Base-by-base conservation (phyloP, 1,140 invertebrate genomes). In the Medauroidea extradentata region DNA sequence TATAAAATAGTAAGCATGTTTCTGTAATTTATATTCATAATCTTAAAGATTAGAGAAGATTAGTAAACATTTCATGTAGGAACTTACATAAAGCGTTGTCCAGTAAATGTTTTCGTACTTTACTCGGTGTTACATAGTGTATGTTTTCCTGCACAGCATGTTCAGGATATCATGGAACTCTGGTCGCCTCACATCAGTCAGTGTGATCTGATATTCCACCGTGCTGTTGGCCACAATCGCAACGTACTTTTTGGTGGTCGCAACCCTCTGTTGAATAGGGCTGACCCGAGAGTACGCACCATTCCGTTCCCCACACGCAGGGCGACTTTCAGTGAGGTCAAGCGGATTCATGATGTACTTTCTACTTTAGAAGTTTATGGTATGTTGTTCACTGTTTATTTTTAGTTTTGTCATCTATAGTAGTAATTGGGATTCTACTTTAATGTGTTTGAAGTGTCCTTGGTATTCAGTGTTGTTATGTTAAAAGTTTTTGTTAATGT, bases 291-390 rank as follows among this genome's bases (percentile, higher is more conserved):
- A 56, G 72, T 94, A 11, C 74, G 90, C 68, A 82, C 79, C 39
- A 81, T 95, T 62, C 92, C 93, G 5, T 93, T 96, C 73, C 84
- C 88, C 1, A 94, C 92, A 0, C 79, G 85, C 63, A 79, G 90
- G 65, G 87, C 93, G 3, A 93, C 89, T 1, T 90, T 86, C 64
- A 88, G 82, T 53, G 92, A 94, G 79, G 83, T 92, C 0, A 81
- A 87, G 70, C 78, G 90, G 56, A 88, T 92, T 1, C 84, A 90
- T 68, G 79, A 83, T 39, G 77, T 87, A 53, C 70, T 95, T 3
- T 79, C 83, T n/a, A 83, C 83, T 46, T 76, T 91, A 50, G 84
- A 87, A 70, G 81, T 89, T 60, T 90, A 90, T 76, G 87, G 90
- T 87, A 73, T 71, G 76, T 64, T 16, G 43, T 11, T 11, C 9